A percentile compares a stretch with the other conserved stretches of the same genome.
Evolutionary conservation across 2,888 invertebrate genomes (phyloP).

Genomic region (Leucoma salicis): DNA sequence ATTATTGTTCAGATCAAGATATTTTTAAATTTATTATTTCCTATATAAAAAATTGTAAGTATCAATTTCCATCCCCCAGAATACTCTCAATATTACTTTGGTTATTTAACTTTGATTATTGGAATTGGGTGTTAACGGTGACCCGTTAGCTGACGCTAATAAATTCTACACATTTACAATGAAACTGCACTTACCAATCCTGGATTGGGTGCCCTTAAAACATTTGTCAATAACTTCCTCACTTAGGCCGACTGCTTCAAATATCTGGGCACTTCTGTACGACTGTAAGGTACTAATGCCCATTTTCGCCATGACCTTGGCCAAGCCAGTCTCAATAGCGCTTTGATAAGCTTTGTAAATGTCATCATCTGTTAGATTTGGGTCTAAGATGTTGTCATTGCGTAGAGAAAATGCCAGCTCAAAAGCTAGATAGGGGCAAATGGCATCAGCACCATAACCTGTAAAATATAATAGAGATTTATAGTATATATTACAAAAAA

Average conservation of each 20-base stretch:
- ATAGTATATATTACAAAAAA: too few species aligned
- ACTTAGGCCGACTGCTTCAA: slow-evolving; percentile 97
- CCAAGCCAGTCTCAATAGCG: slow-evolving; percentile 92
- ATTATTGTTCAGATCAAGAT: too few species aligned
- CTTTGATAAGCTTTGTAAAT: slow-evolving; percentile 94
- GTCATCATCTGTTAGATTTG: slow-evolving; percentile 87
- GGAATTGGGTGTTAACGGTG: too few species aligned
- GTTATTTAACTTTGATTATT: too few species aligned
- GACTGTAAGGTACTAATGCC: slow-evolving; percentile 99
- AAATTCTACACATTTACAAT: too few species aligned
- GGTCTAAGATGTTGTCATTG: slow-evolving; percentile 92
- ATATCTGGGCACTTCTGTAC: slow-evolving; percentile 99
- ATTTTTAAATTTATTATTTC: too few species aligned
- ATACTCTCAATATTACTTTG: too few species aligned
- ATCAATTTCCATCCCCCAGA: too few species aligned
- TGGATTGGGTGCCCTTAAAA: slow-evolving; percentile 89
- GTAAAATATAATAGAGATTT: not conserved
- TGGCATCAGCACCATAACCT: slow-evolving; percentile 97
- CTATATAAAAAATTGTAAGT: too few species aligned
- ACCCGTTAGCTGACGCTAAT: too few species aligned
- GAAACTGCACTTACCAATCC: slow-evolving; percentile 78
- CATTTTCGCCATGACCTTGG: slow-evolving; percentile 97
- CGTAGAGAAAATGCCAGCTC: slow-evolving; percentile 94
- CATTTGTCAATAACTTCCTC: slow-evolving; percentile 97
- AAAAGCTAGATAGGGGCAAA: slow-evolving; percentile 98